Base-by-base conservation (phyloP, 2,888 invertebrate genomes). In the Schizotus pectinicornis region DNA sequence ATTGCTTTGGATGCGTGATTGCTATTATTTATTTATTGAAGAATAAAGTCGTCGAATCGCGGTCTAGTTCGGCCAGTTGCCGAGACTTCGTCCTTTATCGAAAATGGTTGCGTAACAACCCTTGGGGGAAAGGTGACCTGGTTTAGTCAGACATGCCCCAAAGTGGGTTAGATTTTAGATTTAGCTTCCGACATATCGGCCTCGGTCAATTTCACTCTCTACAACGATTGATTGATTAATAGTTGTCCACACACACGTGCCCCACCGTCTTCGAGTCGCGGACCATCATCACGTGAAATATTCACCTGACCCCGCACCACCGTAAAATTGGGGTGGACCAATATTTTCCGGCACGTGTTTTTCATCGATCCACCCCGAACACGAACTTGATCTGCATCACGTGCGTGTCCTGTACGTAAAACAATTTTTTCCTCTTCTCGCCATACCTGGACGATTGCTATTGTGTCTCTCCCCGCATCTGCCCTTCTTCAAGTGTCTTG, bases 121-220 rank as follows among this genome's bases (percentile, higher is more conserved):
- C 63, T 57, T 61, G 43, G 61, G 59, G 62, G 52, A 62, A 62
- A 59, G 47, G 54, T 63, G 65, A 65, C 63, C 65, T 53, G 54
- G 47, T 60, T 62, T 56, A 32, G 46, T 58, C 39, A 55, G 55
- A 39, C 56, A 56, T n/a, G n/a, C 35, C 41, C 46, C 45, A 57
- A 65, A 62, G 57, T 61, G 57, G 62, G 63, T 64, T 61, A 64
- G 50, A 62, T 48, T 49, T 56, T 41, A 36, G 39, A 56, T 51
- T 50, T 32, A 14, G 7, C 37, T 11, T 7, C 9, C 30, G 31
- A 47, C 12, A 9, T 51, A 43, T 22, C 37, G 35, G 50, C 36
- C 38, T 35, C 37, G 34, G 42, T 46, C 30, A 51, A 51, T 51
- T 51, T 51, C 47, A 57, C 56, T 51, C 46, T 51, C 46, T 30